Evolutionary conservation across 2,113 vertebrate species (phyloP), one percentile per base, ranked within the genome.

Genomic region (Cynopterus brachyotis): DNA sequence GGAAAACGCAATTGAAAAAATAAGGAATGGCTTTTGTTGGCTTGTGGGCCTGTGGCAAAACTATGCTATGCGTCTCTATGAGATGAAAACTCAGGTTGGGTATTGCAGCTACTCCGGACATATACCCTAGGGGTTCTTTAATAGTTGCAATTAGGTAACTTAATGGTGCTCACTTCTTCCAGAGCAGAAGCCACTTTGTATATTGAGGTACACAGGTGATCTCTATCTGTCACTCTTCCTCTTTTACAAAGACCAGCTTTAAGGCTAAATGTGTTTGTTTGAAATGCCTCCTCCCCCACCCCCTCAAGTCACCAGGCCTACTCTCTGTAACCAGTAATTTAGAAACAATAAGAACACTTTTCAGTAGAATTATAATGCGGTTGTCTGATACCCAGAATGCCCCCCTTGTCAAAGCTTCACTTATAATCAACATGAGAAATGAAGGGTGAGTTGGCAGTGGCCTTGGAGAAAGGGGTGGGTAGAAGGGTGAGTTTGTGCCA

Each of bases 311-410:
- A 76, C 97, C 91, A 91, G 93, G 69, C 89, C 89, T 93, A 91
- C 93, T 97, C 95, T 78, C 84, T 67, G 42, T 66, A 97, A 94
- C 84, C 89, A 95, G 93, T 89, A 97, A 97, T 98, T 98, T 96
- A 97, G 91, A 97, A 98, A 98, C 95, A 97, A 91, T 91, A 96
- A 97, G 94, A 97, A 95, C 85, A 97, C 89, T 97, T 97, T 91
- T 96, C 95, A 67, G 96, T 88, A 92, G 97, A 97, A 97, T 94
- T 96, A 97, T 62, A 97, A 96, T 94, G 97, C 8, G 91, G 96
- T 95, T 95, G 79, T 98, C 96, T 96, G 95, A 96, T 97, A 89
- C 95, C 89, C 91, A 89, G 69, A 97, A 90, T 85, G 80, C 67
- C 79, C 67, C 75, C 75, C 91, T 86, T 53, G 88, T 95, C 96